Conservation (phyloP, 2,797 vertebrate species). For the Echeneis naucrates region DNA sequence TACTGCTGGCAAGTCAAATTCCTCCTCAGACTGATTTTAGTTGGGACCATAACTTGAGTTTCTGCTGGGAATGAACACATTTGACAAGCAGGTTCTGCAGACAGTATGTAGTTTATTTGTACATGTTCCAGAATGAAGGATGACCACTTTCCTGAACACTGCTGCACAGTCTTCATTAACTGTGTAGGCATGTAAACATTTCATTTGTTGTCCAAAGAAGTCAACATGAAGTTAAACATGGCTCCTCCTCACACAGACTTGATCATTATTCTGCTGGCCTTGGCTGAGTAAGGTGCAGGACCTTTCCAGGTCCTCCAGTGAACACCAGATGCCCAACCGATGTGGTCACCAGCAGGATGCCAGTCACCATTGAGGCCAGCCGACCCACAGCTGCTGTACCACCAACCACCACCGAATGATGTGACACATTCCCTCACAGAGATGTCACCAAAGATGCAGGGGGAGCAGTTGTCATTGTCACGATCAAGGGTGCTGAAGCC, state of each 20-base stretch:
- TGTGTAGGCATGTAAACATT: too few species aligned
- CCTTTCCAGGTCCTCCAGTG: slow-evolving; percentile 67
- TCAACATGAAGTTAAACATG: background rate
- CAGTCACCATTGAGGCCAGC: slow-evolving; percentile 72
- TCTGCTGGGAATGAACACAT: background rate
- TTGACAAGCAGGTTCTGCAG: background rate
- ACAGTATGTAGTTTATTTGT: background rate
- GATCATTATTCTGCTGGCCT: slow-evolving; percentile 77
- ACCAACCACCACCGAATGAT: slow-evolving; percentile 63
- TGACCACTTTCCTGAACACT: too few species aligned
- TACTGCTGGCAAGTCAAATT: too few species aligned
- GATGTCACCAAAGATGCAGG: slow-evolving; percentile 69
- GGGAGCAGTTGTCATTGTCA: slow-evolving; percentile 73
- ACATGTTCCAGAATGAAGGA: background rate
- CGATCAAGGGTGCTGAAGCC: slow-evolving; percentile 77
- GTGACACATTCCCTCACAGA: slow-evolving; percentile 8
- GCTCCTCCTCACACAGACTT: slow-evolving; percentile 54
- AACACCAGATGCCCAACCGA: slow-evolving; percentile 63
- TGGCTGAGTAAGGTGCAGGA: slow-evolving; percentile 61
- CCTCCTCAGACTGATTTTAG: too few species aligned
- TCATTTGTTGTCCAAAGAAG: too few species aligned
- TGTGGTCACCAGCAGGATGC: slow-evolving; percentile 49
- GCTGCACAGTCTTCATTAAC: too few species aligned
- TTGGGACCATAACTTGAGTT: too few species aligned
- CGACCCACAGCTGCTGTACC: slow-evolving; percentile 78